Conservation (phyloP, 2,113 vertebrate species). For the Serinus canaria region DNA sequence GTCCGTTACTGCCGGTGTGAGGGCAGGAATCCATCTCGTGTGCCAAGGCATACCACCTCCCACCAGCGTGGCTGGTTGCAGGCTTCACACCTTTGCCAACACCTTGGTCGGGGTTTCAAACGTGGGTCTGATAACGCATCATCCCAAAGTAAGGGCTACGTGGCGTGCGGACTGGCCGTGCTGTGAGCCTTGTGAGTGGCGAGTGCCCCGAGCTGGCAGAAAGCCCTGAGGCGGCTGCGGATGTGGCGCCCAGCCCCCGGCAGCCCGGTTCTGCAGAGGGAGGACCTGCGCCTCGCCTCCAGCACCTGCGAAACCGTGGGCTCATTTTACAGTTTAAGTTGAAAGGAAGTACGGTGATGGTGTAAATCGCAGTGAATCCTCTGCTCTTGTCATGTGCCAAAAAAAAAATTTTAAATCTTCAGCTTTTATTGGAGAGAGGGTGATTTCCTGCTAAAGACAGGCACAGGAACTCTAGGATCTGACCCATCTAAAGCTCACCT, state of each 20-base stretch:
- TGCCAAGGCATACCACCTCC: rapidly evolving
- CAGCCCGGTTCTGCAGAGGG: background rate
- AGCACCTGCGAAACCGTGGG: background rate
- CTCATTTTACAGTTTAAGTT: background rate
- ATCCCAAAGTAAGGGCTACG: no score
- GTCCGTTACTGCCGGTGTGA: rapidly evolving
- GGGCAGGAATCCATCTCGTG: rapidly evolving
- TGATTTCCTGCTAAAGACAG: background rate
- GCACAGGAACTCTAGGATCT: background rate
- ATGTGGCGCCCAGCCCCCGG: background rate
- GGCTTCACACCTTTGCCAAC: background rate
- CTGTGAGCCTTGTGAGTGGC: rapidly evolving
- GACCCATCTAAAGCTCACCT: background rate
- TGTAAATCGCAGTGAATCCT: background rate
- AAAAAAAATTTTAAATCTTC: background rate
- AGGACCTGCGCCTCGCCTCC: background rate
- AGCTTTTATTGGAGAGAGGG: background rate
- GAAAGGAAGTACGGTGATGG: background rate
- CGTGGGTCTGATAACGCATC: rapidly evolving
- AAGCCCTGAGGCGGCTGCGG: background rate
- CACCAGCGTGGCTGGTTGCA: rapidly evolving
- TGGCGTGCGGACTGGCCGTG: rapidly evolving
- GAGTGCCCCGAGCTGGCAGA: rapidly evolving
- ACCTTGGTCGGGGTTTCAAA: background rate
- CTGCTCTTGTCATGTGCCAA: background rate